These are phyloP conservation scores for Drosophila orosa DNA, from an alignment of 1,140 invertebrate species.

Conservation along the genomic window DNA sequence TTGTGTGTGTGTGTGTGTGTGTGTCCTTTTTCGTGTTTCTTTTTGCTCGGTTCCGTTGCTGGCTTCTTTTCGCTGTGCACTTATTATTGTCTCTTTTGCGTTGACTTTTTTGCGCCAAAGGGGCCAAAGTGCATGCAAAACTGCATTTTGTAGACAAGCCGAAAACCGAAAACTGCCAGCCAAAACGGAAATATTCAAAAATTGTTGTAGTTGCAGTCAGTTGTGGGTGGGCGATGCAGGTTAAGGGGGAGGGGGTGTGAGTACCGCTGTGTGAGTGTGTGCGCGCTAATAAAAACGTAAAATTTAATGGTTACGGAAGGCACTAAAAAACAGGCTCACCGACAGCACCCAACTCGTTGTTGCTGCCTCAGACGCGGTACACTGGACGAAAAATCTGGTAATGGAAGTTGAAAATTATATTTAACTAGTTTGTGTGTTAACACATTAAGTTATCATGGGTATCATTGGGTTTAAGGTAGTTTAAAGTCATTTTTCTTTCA, in stretches of 20 bases:
- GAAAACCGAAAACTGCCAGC: constrained; percentile 72
- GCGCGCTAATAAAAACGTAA: constrained; percentile 82
- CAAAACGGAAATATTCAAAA: constrained; percentile 82
- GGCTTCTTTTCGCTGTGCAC: constrained; percentile 32
- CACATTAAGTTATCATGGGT: background rate
- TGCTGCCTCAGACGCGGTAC: constrained; percentile 20
- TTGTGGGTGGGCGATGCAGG: constrained; percentile 1
- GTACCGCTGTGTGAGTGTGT: constrained; percentile 41
- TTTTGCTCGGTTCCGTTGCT: constrained; percentile 16
- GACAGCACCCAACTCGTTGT: constrained; percentile 65
- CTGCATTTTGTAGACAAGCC: constrained; percentile 77
- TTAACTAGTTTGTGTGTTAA: background rate
- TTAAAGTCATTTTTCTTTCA: background rate
- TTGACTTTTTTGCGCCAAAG: constrained; percentile 27
- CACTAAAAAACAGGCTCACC: constrained; percentile 82
- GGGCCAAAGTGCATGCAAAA: constrained; percentile 75
- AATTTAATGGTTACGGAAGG: constrained; percentile 83
- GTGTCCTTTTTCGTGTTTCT: constrained; percentile 1
- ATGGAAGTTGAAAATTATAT: background rate
- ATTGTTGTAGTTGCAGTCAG: constrained; percentile 56
- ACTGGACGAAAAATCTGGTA: background rate
- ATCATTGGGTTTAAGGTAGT: background rate
- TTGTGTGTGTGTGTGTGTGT: constrained; percentile 9
- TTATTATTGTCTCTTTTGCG: constrained; percentile 58
- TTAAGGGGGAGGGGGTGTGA: background rate